phyloP scores from a whole-genome alignment of 2,797 vertebrate species.

The Crax fasciolata region DNA sequence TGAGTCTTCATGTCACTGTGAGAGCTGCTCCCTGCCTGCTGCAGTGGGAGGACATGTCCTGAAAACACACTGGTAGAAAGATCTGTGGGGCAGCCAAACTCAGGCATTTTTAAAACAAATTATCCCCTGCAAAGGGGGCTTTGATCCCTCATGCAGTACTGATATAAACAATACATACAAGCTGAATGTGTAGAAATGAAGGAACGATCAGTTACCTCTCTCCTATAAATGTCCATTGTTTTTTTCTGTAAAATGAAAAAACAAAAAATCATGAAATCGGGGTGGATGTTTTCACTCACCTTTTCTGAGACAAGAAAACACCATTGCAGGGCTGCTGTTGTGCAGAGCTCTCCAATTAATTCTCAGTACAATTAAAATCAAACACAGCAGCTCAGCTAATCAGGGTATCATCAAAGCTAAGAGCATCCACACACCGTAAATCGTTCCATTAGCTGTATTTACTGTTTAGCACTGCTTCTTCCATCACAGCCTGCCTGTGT shows the following conservation, averaged over 20 bases:
- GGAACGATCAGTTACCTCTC: slow-evolving; percentile 87
- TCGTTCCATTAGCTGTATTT: slow-evolving; percentile 66
- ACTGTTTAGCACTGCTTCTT: slow-evolving; percentile 61
- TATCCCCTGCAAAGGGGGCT: neutral
- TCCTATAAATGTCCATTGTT: slow-evolving; percentile 89
- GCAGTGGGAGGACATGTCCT: neutral
- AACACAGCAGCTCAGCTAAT: slow-evolving; percentile 68
- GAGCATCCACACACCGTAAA: slow-evolving; percentile 53
- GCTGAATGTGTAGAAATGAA: neutral
- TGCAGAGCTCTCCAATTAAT: neutral
- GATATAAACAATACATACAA: neutral
- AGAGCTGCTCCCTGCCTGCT: slow-evolving; percentile 4
- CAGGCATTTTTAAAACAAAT: neutral
- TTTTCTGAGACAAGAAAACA: neutral
- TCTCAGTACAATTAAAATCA: slow-evolving; percentile 68
- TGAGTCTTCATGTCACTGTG: neutral
- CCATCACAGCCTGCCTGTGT: slow-evolving; percentile 60
- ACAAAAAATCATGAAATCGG: slow-evolving; percentile 19
- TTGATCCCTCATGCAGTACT: neutral
- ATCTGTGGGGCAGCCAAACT: neutral
- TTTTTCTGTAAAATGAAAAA: slow-evolving; percentile 86
- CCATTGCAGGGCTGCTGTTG: neutral
- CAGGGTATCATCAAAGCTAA: slow-evolving; percentile 64
- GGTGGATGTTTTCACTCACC: neutral
- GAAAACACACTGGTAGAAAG: neutral